Base-by-base conservation (phyloP, 2,888 invertebrate genomes). In the Oscheius sp. region DNA sequence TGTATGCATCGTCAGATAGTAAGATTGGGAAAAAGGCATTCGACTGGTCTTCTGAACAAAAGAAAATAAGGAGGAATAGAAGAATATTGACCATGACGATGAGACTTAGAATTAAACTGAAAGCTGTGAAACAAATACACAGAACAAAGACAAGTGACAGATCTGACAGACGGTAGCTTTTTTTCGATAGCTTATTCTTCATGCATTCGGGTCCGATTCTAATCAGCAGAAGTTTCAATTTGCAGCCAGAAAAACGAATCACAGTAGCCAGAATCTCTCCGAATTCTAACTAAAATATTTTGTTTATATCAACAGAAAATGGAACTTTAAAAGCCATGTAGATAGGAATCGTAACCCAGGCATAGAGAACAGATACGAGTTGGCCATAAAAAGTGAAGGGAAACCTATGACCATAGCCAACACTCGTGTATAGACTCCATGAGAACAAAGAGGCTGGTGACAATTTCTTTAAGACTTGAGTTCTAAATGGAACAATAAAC, bases 401-500 rank as follows among this genome's bases (percentile, higher is more conserved):
- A 41, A 59, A 59, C 54, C 44, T n/a, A 38, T 50, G 41, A 1
- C 64, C 64, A 41, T 64, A 64, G 9, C 64, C 64, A 12, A 50
- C 36, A 6, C 51, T 64, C 8, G 50, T 24, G n/a, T 38, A 50
- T n/a, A 51, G 51, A 20, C 38, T 44, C 64, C 64, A 64, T 3
- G 64, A 12, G 28, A 51, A 64, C 22, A 64, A 50, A 1, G 49
- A 36, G 5, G 36, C 64, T 1, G n/a, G 14, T 24, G 17, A n/a
- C 14, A 44, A 14, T 1, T 59, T 44, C 26, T 20, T 26, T 41
- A 59, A 26, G 6, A 14, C 28, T n/a, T 59, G 59, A 6, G 26
- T 28, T 26, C 59, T 59, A n/a, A n/a, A n/a, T n/a, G n/a, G n/a
- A n/a, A n/a, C n/a, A n/a, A n/a, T n/a, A n/a, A n/a, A n/a, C n/a